Evolutionary conservation across 2,797 vertebrate genomes (phyloP), one percentile per base, ranked within the genome.

Genomic region (Prunella strophiata): DNA sequence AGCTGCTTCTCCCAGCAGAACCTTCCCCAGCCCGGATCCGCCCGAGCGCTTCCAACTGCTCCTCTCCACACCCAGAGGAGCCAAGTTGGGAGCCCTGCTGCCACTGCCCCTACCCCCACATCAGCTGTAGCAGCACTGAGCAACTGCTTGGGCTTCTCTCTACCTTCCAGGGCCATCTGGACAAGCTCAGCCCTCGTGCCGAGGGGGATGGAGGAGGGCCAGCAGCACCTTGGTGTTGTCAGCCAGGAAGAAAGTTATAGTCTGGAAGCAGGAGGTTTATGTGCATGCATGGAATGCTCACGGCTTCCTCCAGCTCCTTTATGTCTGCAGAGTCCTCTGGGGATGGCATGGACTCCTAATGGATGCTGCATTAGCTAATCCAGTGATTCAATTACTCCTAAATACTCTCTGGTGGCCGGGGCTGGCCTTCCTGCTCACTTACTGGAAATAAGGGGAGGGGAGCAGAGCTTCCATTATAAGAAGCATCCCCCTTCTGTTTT

Each of bases 281-380:
- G 79, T 73, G 32, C 93, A 63, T 80, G 58, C 91, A 89, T 68
- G 76, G 72, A 86, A 48, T 12, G 76, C 85, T 92, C 88, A 78
- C 74, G 54, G 91, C 96, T 96, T 93, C 91, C 92, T 95, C 13
- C 29, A 14, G 43, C 85, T 95, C 93, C 94, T 92, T 94, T 90
- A 55, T 40, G 93, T 87, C 84, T 86, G 94, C 30, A 1, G 47
- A 89, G 89, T 95, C 98, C 97, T 96, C 61, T 58, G 98, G 97
- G 98, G 97, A 89, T 68, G 85, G 80, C 61, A 86, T 57, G 95
- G 88, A 15, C 70, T 96, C 97, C 96, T 98, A 98, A 98, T 98
- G 98, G 98, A 98, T 96, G 91, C 87, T 98, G 94, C 98, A 98
- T 98, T 98, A 98, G 98, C 98, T 97, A 98, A 98, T 98, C 97